Percentiles rank a stretch among this genome's conserved stretches.
Evolutionary conservation across 2,797 vertebrate genomes (phyloP).

Genomic region (Neomorphus geoffroyi): DNA sequence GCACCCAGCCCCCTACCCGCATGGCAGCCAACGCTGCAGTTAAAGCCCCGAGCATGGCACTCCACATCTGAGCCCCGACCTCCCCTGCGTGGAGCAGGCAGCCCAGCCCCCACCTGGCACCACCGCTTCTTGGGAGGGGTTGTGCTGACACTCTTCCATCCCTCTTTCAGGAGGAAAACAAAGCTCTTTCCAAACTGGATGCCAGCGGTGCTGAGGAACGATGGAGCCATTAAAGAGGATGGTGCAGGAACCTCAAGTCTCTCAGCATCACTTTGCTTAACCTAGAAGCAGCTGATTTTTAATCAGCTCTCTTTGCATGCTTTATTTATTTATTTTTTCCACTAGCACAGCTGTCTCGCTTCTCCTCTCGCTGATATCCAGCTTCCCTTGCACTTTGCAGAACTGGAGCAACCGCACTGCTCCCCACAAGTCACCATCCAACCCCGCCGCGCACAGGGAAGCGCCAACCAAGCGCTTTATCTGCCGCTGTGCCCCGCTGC

Average conservation of each 20-base stretch:
- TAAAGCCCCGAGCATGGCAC: rapidly evolving
- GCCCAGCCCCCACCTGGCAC: too few relatives aligned
- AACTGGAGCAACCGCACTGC: rapidly evolving
- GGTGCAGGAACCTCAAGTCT: neutral
- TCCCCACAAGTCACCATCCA: neutral
- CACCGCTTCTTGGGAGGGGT: rapidly evolving
- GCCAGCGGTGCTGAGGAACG: neutral
- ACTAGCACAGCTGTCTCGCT: neutral
- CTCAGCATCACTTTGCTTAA: neutral
- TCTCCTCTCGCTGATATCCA: neutral
- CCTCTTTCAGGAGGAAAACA: neutral
- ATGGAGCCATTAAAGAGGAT: neutral
- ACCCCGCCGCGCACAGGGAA: rapidly evolving
- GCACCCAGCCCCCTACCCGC: rapidly evolving
- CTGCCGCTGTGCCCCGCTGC: neutral
- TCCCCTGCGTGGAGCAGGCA: too few relatives aligned
- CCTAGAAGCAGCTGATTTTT: neutral
- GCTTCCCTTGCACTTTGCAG: neutral
- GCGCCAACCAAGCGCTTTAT: rapidly evolving
- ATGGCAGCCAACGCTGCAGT: rapidly evolving
- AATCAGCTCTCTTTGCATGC: neutral
- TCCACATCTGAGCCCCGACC: neutral
- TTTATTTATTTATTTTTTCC: neutral
- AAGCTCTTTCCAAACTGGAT: neutral
- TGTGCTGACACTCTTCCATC: rapidly evolving